Percentiles rank a stretch among this genome's conserved stretches.
These are phyloP conservation scores for Tenebrosternarchus preto DNA, from an alignment of 2,113 vertebrate genomes.

Conservation along the genomic window DNA sequence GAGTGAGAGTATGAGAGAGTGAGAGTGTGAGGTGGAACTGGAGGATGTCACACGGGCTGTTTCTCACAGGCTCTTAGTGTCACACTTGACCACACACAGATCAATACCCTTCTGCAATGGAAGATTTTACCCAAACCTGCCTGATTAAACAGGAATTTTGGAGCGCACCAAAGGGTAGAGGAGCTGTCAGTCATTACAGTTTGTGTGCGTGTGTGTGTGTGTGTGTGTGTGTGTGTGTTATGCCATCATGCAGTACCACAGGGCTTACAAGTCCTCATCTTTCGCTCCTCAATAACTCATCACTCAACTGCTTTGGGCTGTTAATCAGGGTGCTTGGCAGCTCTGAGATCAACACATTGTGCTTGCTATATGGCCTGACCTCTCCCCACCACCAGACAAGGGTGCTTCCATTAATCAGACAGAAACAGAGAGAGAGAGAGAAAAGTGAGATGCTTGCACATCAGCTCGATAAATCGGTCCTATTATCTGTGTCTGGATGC, in stretches of 20 bases:
- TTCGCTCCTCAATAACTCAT: slow-evolving; percentile 10
- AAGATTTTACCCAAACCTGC: slow-evolving; percentile 36
- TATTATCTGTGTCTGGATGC: slow-evolving; percentile 70
- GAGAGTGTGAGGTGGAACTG: neutral
- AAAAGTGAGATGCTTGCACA: slow-evolving; percentile 63
- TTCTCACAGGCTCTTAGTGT: neutral
- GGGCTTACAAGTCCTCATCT: neutral
- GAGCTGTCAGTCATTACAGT: slow-evolving; percentile 31
- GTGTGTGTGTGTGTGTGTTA: slow-evolving; percentile 11
- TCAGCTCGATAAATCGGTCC: slow-evolving; percentile 75
- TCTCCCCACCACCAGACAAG: slow-evolving; percentile 17
- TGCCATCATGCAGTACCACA: neutral
- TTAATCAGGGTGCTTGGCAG: slow-evolving; percentile 32
- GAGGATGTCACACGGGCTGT: neutral
- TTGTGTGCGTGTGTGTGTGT: slow-evolving; percentile 1
- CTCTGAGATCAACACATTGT: slow-evolving; percentile 48
- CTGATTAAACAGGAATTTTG: slow-evolving; percentile 32
- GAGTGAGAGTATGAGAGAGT: too few species aligned
- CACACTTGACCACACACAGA: slow-evolving; percentile 4
- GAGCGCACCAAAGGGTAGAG: neutral
- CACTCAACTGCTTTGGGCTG: slow-evolving; percentile 28
- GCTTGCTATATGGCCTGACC: slow-evolving; percentile 45
- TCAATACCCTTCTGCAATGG: slow-evolving; percentile 26
- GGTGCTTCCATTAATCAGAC: slow-evolving; percentile 45
- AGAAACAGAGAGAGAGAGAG: slow-evolving; percentile 8